Evolutionary conservation across 2,888 invertebrate genomes (phyloP).

Genomic region (Carpatolechia fugitivella): DNA sequence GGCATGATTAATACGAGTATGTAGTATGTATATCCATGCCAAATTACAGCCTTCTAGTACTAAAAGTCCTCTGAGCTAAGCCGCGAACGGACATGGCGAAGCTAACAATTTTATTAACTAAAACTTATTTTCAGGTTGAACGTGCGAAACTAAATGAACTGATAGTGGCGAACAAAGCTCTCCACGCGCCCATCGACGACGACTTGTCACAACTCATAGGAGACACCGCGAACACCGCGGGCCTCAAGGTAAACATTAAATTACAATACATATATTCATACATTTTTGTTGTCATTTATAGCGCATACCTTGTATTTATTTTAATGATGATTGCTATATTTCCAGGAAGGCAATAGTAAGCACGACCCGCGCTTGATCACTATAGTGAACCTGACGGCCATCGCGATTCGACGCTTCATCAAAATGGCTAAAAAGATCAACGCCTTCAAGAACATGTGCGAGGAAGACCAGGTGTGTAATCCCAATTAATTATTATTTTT

Average conservation of each 20-base stretch:
- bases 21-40: too few relatives aligned
- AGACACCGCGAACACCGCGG: slow-evolving; percentile 80
- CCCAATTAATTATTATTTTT: neutral
- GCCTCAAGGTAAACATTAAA: slow-evolving; percentile 49
- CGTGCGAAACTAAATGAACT: slow-evolving; percentile 90
- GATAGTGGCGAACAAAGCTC: slow-evolving; percentile 90
- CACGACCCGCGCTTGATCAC: slow-evolving; percentile 87
- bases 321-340: neutral
- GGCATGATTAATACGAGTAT: too few relatives aligned
- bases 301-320: neutral
- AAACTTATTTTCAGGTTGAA: slow-evolving; percentile 84
- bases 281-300: too few relatives aligned
- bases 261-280: too few relatives aligned
- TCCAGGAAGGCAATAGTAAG: slow-evolving; percentile 49
- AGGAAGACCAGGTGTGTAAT: slow-evolving; percentile 87
- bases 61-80: too few relatives aligned
- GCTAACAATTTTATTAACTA: too few relatives aligned
- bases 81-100: too few relatives aligned
- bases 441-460: slow-evolving; percentile 95
- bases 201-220: slow-evolving; percentile 85
- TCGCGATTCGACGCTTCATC: slow-evolving; percentile 92
- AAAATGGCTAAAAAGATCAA: slow-evolving; percentile 92
- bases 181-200: slow-evolving; percentile 90
- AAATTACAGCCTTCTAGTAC: too few relatives aligned
- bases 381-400: slow-evolving; percentile 93